A percentile compares a stretch with the other conserved stretches of the same genome.
phyloP scores from a whole-genome alignment of 2,797 vertebrate genomes.

The Enteromius paludinosus region DNA sequence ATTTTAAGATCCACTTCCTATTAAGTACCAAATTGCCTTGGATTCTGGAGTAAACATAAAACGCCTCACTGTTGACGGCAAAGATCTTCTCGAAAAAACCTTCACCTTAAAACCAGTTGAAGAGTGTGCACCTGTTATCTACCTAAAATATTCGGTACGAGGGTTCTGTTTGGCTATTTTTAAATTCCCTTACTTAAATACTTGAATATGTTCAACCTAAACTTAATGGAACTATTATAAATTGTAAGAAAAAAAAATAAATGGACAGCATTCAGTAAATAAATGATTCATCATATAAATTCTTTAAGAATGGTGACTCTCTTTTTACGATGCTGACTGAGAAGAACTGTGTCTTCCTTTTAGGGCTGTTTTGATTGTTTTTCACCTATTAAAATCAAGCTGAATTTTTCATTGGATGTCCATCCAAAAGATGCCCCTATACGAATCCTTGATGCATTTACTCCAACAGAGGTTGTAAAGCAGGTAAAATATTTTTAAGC shows the following conservation, averaged over 20 bases:
- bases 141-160: conserved; percentile 59
- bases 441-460: conserved; percentile 59
- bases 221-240: not conserved
- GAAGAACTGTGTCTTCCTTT: conserved; percentile 23
- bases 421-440: conserved; percentile 8
- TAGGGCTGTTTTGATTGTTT: conserved; percentile 67
- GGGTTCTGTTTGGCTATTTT: too few species aligned
- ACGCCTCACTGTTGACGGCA: conserved; percentile 64
- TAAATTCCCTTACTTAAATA: too few species aligned
- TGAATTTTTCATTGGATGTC: conserved; percentile 54
- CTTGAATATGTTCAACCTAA: not conserved
- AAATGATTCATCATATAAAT: not conserved
- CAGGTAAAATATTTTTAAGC: conserved; percentile 52
- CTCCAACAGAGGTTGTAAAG: conserved; percentile 44
- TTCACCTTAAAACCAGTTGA: not conserved
- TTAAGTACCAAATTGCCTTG: conserved; percentile 71
- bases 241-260: not conserved
- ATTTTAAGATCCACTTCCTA: conserved; percentile 44
- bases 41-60: conserved; percentile 70
- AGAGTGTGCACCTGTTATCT: conserved; percentile 44
- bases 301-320: not conserved
- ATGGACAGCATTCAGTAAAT: not conserved
- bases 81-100: not conserved
- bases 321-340: not conserved
- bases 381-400: conserved; percentile 62